phyloP scores from a whole-genome alignment of 1,140 invertebrate genomes.

The Scylla paramamosain region DNA sequence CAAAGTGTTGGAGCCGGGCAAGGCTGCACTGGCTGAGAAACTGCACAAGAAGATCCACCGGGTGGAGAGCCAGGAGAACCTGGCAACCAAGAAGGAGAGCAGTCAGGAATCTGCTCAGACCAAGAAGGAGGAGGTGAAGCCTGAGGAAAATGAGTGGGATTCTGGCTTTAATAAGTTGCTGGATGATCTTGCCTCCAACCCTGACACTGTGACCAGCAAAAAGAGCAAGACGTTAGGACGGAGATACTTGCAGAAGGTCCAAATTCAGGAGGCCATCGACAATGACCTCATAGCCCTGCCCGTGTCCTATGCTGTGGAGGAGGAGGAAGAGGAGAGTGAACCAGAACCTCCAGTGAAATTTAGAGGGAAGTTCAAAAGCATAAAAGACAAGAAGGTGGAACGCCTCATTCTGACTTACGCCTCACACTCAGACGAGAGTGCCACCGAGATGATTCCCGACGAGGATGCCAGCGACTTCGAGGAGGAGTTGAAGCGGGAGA shows the following conservation, averaged over 20 bases:
- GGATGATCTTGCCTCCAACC: conserved; percentile 70
- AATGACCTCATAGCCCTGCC: conserved; percentile 75
- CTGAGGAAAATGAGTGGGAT: conserved; percentile 70
- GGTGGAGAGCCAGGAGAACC: conserved; percentile 45
- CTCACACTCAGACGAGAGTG: conserved; percentile 77
- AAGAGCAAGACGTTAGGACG: conserved; percentile 74
- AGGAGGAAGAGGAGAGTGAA: conserved; percentile 76
- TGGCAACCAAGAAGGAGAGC: conserved; percentile 54
- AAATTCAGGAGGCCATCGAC: conserved; percentile 75
- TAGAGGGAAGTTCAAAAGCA: conserved; percentile 76
- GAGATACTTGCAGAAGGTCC: conserved; percentile 74
- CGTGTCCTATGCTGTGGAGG: conserved; percentile 51
- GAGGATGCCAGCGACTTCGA: conserved; percentile 77
- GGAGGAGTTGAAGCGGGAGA: conserved; percentile 75
- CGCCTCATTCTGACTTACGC: conserved; percentile 76
- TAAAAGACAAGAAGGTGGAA: conserved; percentile 76
- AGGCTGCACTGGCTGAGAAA: conserved; percentile 71
- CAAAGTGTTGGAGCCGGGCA: conserved; percentile 65
- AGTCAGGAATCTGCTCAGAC: not conserved
- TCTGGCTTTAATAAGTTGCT: conserved; percentile 71
- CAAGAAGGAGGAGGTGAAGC: conserved; percentile 58
- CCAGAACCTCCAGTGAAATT: conserved; percentile 76
- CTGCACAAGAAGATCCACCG: conserved; percentile 69
- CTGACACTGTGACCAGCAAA: conserved; percentile 73
- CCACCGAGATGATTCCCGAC: conserved; percentile 77